Base-by-base conservation (phyloP, 2,888 invertebrate species). In the Drosophila neonasuta region DNA sequence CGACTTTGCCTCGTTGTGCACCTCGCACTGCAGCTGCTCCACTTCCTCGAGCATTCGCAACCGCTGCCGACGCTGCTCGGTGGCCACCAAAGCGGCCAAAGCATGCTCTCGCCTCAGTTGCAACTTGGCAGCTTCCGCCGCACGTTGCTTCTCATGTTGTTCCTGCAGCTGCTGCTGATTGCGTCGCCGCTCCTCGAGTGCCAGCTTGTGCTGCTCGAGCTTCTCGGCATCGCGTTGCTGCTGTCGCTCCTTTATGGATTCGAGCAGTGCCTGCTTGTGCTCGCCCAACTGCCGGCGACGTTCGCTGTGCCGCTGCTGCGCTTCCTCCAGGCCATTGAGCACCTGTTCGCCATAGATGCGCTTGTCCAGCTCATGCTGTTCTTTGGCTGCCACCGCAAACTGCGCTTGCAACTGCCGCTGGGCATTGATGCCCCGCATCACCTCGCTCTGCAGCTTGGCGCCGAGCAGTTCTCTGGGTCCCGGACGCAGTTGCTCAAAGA, bases 1-100 rank as follows among this genome's bases (percentile, higher is more conserved):
- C 10, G 89, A 86, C 74, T 92, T 92, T 1, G 92, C 91, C 32
- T 90, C 88, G 15, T 89, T 88, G 71, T 92, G 92, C 34, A 92
- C 90, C 41, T 91, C 85, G 17, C 92, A 90, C 5, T 92, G 88
- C 58, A 90, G 88, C 48, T 91, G 90, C 48, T 91, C 88, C 61
- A 92, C 90, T 64, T 89, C 89, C 41, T 92, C 91, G 6, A 87
- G 79, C 73, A 89, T 79, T 17, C 79, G 83, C 15, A 88, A 87
- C 13, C 84, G 76, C 58, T 75, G 50, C 0, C 62, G 69, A 0
- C 62, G 61, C 36, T 86, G 81, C 45, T 79, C 88, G 74, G 89
- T 56, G 36, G 80, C 77, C 68, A 15, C 56, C 24, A 80, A 11
- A 0, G 80, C 73, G n/a, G 79, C 70, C 8, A 70, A 15, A 0